phyloP scores from a whole-genome alignment of 2,113 vertebrate genomes.

The Neoarius graeffei region DNA sequence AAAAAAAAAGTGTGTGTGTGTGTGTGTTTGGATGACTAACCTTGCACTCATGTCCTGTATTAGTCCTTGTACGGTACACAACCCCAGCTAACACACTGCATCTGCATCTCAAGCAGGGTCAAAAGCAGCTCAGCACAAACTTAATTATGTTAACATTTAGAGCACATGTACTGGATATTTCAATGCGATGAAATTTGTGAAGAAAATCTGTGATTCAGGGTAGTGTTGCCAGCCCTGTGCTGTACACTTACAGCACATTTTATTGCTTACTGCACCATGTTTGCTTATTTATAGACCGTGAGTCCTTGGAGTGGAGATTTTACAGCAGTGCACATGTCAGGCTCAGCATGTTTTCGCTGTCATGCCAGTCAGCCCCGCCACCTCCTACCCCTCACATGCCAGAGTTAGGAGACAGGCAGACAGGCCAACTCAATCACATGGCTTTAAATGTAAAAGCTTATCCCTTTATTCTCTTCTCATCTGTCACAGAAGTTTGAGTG shows the following conservation, averaged over 20 bases:
- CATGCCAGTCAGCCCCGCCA: slow-evolving; percentile 34
- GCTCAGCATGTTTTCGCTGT: slow-evolving; percentile 35
- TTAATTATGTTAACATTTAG: neutral
- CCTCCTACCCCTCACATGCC: slow-evolving; percentile 11
- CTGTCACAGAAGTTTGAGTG: slow-evolving; percentile 40
- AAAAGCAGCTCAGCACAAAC: slow-evolving; percentile 47
- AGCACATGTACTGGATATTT: neutral
- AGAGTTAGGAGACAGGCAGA: slow-evolving; percentile 24
- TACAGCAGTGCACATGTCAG: slow-evolving; percentile 22
- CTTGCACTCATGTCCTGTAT: neutral
- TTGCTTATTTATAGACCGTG: slow-evolving; percentile 17
- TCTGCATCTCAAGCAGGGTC: slow-evolving; percentile 46
- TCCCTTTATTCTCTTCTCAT: slow-evolving; percentile 36
- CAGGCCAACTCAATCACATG: slow-evolving; percentile 46
- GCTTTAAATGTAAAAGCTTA: slow-evolving; percentile 52
- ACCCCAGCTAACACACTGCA: neutral
- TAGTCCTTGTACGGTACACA: neutral
- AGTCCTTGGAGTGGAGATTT: slow-evolving; percentile 24
- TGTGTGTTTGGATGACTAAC: slow-evolving; percentile 8
- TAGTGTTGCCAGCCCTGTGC: neutral
- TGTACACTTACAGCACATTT: neutral
- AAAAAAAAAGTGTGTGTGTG: neutral
- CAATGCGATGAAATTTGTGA: neutral
- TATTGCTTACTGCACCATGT: neutral
- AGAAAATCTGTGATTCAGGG: slow-evolving; percentile 2